Conservation (phyloP, 2,113 vertebrate species). For the Tinamus guttatus region DNA sequence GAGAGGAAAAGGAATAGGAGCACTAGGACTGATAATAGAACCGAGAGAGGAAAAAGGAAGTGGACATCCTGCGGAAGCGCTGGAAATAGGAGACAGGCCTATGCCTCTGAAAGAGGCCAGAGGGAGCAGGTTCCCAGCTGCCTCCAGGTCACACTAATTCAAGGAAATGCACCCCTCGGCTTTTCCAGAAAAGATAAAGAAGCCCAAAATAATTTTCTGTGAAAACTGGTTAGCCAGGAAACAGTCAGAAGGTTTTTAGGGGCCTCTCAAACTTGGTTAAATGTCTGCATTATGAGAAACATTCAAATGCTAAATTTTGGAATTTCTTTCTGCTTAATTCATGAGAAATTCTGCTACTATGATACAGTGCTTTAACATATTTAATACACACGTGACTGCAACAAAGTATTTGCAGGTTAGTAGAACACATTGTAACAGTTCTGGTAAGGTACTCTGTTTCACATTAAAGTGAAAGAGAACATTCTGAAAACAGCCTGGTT, state of each 20-base stretch:
- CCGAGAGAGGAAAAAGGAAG: background rate
- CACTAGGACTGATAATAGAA: background rate
- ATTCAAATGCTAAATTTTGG: background rate
- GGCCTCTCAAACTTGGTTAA: background rate
- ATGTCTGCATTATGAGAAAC: background rate
- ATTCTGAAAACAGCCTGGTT: background rate
- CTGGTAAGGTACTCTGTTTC: background rate
- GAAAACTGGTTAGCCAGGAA: background rate
- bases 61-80: background rate
- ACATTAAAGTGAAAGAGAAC: slow-evolving; percentile 11
- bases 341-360: background rate
- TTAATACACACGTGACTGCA: background rate
- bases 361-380: background rate
- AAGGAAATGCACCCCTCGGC: background rate
- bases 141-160: background rate
- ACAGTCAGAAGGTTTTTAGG: background rate
- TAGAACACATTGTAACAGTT: background rate
- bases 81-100: background rate
- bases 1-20: background rate
- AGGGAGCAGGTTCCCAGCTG: background rate
- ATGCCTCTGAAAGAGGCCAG: background rate
- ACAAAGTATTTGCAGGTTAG: background rate
- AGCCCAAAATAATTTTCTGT: background rate
- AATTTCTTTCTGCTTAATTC: background rate
- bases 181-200: background rate